A percentile compares a stretch with the other conserved stretches of the same genome.
These are phyloP conservation scores for Chamaea fasciata DNA, from an alignment of 2,113 vertebrate genomes.

Conservation along the genomic window DNA sequence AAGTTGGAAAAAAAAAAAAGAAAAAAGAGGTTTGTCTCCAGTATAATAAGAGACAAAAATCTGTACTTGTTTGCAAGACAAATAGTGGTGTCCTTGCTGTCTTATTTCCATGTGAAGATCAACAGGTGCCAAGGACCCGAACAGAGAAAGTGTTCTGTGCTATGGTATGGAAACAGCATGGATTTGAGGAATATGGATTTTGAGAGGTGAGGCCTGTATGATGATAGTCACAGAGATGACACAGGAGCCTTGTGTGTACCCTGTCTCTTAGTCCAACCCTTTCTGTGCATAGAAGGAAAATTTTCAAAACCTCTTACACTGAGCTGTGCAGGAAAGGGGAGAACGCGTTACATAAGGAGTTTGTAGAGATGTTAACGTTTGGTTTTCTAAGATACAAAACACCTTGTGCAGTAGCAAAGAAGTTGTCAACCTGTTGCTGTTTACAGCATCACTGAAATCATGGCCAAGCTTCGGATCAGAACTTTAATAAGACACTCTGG, in stretches of 20 bases:
- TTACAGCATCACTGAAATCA: neutral
- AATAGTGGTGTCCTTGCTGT: neutral
- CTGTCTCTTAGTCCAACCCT: neutral
- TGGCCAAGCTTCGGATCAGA: neutral
- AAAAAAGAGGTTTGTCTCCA: neutral
- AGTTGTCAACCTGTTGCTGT: neutral
- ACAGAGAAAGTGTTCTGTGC: neutral
- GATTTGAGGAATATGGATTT: neutral
- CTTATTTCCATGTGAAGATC: neutral
- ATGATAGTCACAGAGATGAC: neutral
- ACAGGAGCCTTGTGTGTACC: neutral
- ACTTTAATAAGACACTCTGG: neutral
- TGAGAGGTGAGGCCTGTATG: neutral
- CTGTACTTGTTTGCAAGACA: neutral
- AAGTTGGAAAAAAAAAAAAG: neutral
- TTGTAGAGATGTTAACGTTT: neutral
- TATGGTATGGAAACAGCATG: rapidly evolving
- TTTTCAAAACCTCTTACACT: neutral
- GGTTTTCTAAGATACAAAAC: neutral
- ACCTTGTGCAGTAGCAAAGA: neutral
- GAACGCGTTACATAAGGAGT: neutral
- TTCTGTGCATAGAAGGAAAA: neutral
- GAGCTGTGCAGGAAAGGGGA: neutral
- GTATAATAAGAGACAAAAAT: neutral
- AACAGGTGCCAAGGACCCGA: neutral